phyloP scores from a whole-genome alignment of 1,140 invertebrate genomes.

The Drosophila mojavensis region DNA sequence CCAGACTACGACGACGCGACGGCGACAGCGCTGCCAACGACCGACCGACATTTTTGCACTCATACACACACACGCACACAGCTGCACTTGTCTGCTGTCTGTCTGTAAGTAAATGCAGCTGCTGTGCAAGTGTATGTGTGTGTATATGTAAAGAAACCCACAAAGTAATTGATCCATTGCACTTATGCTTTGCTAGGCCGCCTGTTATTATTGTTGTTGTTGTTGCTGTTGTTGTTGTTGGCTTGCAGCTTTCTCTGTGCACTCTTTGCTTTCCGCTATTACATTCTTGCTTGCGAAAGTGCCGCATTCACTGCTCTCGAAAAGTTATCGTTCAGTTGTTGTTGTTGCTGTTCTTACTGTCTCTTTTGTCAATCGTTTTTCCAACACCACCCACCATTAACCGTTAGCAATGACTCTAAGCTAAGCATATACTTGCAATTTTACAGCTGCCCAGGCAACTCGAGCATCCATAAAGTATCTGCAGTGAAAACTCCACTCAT shows the following conservation, averaged over 20 bases:
- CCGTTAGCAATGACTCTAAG: background rate
- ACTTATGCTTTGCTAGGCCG: constrained; percentile 66
- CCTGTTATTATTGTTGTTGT: constrained; percentile 10
- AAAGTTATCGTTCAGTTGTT: constrained; percentile 5
- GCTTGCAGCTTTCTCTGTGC: constrained; percentile 66
- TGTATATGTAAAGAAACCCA: constrained; percentile 49
- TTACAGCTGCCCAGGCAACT: background rate
- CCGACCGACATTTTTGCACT: constrained; percentile 77
- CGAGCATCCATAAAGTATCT: background rate
- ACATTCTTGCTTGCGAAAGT: constrained; percentile 42
- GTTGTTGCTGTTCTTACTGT: background rate
- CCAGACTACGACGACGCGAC: constrained; percentile 30
- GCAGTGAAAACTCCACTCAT: background rate
- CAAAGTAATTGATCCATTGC: constrained; percentile 79
- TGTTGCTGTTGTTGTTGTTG: constrained; percentile 34
- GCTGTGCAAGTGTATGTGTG: constrained; percentile 12
- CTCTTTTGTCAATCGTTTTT: background rate
- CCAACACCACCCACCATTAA: constrained; percentile 5
- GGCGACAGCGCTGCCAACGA: constrained; percentile 52
- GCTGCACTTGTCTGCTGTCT: constrained; percentile 41
- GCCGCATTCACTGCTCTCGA: constrained; percentile 13
- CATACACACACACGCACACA: constrained; percentile 36
- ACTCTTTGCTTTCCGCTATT: constrained; percentile 28
- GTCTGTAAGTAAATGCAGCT: constrained; percentile 21
- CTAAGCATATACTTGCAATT: background rate